Evolutionary conservation across 2,888 invertebrate species (phyloP).

Genomic region (Sinohyriopsis cumingii): DNA sequence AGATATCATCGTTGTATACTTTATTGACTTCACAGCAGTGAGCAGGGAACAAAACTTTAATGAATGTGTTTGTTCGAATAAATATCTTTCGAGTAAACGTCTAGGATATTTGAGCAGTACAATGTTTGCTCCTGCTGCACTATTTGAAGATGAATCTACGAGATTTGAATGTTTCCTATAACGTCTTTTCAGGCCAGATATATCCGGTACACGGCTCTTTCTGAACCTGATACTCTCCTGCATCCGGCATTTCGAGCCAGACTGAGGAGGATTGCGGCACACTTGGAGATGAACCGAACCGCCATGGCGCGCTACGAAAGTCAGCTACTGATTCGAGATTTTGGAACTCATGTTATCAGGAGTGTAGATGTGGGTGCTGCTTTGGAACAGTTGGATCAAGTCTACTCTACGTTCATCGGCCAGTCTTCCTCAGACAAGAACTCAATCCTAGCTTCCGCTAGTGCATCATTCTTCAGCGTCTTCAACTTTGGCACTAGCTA

Average conservation of each 20-base stretch:
- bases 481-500: conserved; percentile 30
- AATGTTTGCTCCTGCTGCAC: too few species aligned
- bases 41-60: too few species aligned
- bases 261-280: conserved; percentile 50
- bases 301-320: conserved; percentile 54
- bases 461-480: conserved; percentile 48
- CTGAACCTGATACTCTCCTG: conserved; percentile 44
- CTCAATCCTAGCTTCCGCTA: conserved; percentile 42
- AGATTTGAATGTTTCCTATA: too few species aligned
- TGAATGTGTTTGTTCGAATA: too few species aligned
- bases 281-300: conserved; percentile 43
- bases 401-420: conserved; percentile 27
- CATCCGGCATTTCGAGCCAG: conserved; percentile 43
- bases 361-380: conserved; percentile 54
- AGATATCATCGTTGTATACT: too few species aligned
- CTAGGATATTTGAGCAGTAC: too few species aligned
- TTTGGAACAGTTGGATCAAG: conserved; percentile 44
- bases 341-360: conserved; percentile 59
- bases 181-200: conserved; percentile 26
- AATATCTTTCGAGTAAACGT: too few species aligned
- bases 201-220: conserved; percentile 45
- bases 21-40: too few species aligned
- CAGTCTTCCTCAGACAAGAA: conserved; percentile 27
- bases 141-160: too few species aligned
- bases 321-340: conserved; percentile 60